These are phyloP conservation scores for Scaeva pyrastri DNA, from an alignment of 2,888 invertebrate genomes.

Conservation along the genomic window DNA sequence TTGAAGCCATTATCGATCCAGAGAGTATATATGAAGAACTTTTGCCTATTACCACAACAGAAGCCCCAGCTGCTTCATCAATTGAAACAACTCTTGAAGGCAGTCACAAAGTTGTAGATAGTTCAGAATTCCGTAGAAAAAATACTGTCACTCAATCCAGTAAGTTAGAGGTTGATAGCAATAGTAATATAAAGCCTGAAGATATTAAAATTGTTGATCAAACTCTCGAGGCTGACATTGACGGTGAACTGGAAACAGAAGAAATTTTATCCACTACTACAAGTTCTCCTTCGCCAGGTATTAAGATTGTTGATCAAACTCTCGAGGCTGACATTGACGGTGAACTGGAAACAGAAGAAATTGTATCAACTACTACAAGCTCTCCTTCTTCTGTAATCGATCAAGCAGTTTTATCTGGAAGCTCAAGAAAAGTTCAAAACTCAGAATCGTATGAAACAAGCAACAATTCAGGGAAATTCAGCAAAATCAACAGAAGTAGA, in stretches of 20 bases:
- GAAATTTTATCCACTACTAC: not conserved
- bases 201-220: not conserved
- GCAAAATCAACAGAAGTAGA: not conserved
- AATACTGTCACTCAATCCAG: not conserved
- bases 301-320: not conserved
- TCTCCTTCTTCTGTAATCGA: no score
- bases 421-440: no score
- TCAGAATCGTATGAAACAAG: not conserved
- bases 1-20: not conserved
- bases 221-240: not conserved
- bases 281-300: not conserved
- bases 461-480: not conserved
- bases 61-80: not conserved
- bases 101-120: conserved; percentile 2
- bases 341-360: not conserved
- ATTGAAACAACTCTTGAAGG: not conserved
- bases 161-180: not conserved
- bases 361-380: not conserved
- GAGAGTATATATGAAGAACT: not conserved
- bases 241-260: not conserved
- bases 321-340: not conserved
- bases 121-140: not conserved
- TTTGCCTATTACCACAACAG: not conserved
- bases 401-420: not conserved
- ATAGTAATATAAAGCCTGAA: not conserved